Evolutionary conservation across 2,888 invertebrate species (phyloP), one percentile per base, ranked within the genome.

Genomic region (Ptycholaimellus sp.): DNA sequence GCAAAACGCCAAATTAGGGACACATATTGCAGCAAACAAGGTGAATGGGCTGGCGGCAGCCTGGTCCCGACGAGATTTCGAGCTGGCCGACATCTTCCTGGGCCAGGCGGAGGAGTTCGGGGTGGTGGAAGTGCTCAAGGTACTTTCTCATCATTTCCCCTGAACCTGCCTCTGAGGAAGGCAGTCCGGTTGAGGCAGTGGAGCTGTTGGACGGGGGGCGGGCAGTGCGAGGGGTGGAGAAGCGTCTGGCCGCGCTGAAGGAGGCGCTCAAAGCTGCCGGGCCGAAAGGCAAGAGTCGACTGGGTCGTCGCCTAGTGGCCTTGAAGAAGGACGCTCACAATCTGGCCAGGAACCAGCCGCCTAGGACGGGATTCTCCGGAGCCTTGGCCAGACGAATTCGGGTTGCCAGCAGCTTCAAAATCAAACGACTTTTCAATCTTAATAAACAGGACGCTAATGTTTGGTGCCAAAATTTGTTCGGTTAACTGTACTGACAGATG

Each of bases 21-120:
- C n/a, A n/a, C n/a, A n/a, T n/a, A n/a, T n/a, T n/a, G n/a, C n/a
- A n/a, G n/a, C n/a, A n/a, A n/a, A n/a, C 21, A 35, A 35, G 18
- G 35, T 35, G 4, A 14, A 28, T 3, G 35, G 14, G 11, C 28
- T 35, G 27, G 35, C 35, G 19, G 29, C 35, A 3, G 35, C 35
- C 19, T 27, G 25, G 35, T 25, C 35, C 3, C 7, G 35, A 35
- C 23, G 19, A 13, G 35, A 35, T 17, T 20, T 27, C 35, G 25
- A 35, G n/a, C 19, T 35, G 25, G 35, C 27, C 3, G 28, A 35
- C 16, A 7, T 16, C 5, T 14, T 35, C 4, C 35, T 35, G 27
- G 18, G 3, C 3, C 9, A 9, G 4, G 18, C 13, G 3, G 25
- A 22, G 5, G 19, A 35, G 5, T 35, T 35, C 27, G 28, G 35